Percentiles rank a stretch among this genome's conserved stretches.
Evolutionary conservation across 2,888 invertebrate species (phyloP).

Genomic region (Phanerotoma sp.): DNA sequence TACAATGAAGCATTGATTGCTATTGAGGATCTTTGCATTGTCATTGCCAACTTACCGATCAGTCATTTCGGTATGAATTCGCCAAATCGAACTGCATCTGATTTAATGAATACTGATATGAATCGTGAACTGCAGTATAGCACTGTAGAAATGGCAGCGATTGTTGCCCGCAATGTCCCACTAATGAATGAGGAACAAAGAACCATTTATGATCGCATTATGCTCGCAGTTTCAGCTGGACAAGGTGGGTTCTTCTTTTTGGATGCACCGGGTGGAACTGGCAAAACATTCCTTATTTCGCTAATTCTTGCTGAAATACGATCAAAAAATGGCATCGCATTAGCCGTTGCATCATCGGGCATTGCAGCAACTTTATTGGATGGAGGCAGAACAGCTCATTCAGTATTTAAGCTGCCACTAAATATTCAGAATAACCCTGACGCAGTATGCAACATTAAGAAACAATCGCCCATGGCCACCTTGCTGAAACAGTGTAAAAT

Average conservation of each 20-base stretch:
- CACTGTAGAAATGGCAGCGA: slow-evolving; percentile 22
- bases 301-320: slow-evolving; percentile 49
- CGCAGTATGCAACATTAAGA: slow-evolving; percentile 39
- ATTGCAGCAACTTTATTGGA: slow-evolving; percentile 20
- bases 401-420: slow-evolving; percentile 33
- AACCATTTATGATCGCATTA: slow-evolving; percentile 27
- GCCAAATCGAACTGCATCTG: slow-evolving; percentile 23
- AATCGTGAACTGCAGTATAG: slow-evolving; percentile 38
- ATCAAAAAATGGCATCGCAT: slow-evolving; percentile 19
- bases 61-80: slow-evolving; percentile 18
- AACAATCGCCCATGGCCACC: slow-evolving; percentile 39
- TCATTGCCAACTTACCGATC: slow-evolving; percentile 38
- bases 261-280: slow-evolving; percentile 49
- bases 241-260: slow-evolving; percentile 35
- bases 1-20: slow-evolving; percentile 43
- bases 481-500: slow-evolving; percentile 39
- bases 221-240: slow-evolving; percentile 32
- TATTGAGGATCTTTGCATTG: slow-evolving; percentile 40
- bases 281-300: slow-evolving; percentile 53
- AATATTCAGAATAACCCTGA: slow-evolving; percentile 37
- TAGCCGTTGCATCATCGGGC: slow-evolving; percentile 22
- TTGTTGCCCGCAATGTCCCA: slow-evolving; percentile 28
- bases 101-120: slow-evolving; percentile 35
- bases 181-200: slow-evolving; percentile 28
- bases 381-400: slow-evolving; percentile 15